Percentiles rank a stretch among this genome's conserved stretches.
phyloP scores from a whole-genome alignment of 2,888 invertebrate species.

The Amphipoea lucens region DNA sequence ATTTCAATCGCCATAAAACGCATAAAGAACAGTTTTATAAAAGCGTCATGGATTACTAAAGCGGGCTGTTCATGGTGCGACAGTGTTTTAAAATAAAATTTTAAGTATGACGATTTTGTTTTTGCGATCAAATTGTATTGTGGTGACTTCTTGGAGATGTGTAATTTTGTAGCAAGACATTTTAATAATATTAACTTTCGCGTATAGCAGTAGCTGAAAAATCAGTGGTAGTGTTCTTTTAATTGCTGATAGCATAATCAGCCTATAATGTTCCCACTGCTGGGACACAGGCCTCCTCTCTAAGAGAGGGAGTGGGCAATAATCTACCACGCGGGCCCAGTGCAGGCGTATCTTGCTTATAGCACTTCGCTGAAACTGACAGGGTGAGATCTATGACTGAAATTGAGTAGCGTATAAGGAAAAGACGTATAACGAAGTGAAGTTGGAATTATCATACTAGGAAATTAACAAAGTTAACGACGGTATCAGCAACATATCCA shows the following conservation, averaged over 20 bases:
- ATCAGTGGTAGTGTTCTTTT: background rate
- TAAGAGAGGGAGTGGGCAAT: no score
- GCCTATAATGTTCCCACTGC: no score
- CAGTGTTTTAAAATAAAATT: background rate
- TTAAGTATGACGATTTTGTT: background rate
- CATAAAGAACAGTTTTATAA: constrained; percentile 85
- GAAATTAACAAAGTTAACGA: background rate
- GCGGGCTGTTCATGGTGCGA: constrained; percentile 68
- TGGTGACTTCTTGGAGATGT: background rate
- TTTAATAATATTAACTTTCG: no score
- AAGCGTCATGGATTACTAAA: constrained; percentile 73
- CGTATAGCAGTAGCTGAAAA: background rate
- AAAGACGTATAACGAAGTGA: background rate
- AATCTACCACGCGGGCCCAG: no score
- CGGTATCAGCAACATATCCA: background rate
- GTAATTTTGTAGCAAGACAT: background rate
- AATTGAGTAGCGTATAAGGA: background rate
- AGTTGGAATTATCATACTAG: background rate
- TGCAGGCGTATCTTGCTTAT: background rate
- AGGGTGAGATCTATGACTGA: background rate
- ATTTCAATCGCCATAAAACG: constrained; percentile 86
- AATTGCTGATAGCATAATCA: background rate
- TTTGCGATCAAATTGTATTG: background rate
- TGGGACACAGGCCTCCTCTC: no score
- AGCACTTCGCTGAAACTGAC: background rate